A percentile compares a stretch with the other conserved stretches of the same genome.
Conservation (phyloP, 2,888 invertebrate species). For the Catotricha subobsoleta region DNA sequence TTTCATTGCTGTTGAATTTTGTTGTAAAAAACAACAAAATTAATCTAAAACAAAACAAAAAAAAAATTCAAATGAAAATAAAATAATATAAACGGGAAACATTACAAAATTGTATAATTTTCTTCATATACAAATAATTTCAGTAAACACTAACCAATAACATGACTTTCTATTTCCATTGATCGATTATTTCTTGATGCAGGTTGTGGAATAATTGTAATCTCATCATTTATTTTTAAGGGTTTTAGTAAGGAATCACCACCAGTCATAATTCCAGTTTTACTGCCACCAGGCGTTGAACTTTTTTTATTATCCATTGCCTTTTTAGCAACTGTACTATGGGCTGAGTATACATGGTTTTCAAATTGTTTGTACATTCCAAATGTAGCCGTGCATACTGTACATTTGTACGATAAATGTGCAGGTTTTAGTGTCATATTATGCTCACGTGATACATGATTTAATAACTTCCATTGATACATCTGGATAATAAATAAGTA, state of each 20-base stretch:
- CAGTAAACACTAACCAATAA: conserved; percentile 7
- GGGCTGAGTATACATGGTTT: conserved; percentile 84
- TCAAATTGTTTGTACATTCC: conserved; percentile 92
- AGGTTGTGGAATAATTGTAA: conserved; percentile 76
- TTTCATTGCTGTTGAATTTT: no score
- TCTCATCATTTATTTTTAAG: conserved; percentile 73
- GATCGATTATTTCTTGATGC: conserved; percentile 26
- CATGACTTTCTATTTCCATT: conserved; percentile 25
- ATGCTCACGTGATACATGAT: conserved; percentile 84
- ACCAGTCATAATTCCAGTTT: conserved; percentile 11
- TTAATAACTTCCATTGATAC: conserved; percentile 82
- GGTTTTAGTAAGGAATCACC: conserved; percentile 55
- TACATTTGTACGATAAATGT: conserved; percentile 86
- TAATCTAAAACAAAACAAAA: no score
- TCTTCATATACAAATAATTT: no score
- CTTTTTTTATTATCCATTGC: conserved; percentile 54
- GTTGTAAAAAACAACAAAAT: no score
- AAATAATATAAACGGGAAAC: no score
- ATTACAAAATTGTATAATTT: no score
- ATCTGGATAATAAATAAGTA: conserved; percentile 37
- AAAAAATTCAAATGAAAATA: no score
- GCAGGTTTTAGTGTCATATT: conserved; percentile 82
- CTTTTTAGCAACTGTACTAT: conserved; percentile 75
- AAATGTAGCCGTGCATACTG: conserved; percentile 85
- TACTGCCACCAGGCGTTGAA: conserved; percentile 16